Percentiles rank a stretch among this genome's conserved stretches.
Evolutionary conservation across 2,797 vertebrate genomes (phyloP).

Genomic region (Rhincodon typus): DNA sequence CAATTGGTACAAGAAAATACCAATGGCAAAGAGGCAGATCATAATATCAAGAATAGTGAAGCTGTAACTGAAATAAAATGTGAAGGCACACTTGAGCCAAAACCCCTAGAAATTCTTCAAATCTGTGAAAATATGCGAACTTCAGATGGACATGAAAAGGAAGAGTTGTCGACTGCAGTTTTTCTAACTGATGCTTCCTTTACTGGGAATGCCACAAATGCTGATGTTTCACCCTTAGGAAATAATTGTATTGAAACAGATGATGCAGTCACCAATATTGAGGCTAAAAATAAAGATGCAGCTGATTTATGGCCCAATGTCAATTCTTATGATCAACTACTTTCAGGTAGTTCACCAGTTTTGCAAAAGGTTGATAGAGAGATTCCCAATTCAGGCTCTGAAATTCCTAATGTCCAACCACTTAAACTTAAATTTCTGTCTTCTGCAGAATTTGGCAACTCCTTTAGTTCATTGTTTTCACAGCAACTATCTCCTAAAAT

Average conservation of each 20-base stretch:
- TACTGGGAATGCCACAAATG: not conserved
- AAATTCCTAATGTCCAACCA: conserved; percentile 58
- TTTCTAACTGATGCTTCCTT: too few relatives aligned
- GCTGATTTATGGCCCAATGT: not conserved
- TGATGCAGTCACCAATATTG: not conserved
- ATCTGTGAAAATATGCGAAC: not conserved
- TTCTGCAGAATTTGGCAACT: conserved; percentile 59
- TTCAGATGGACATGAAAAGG: not conserved
- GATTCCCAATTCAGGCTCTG: conserved; percentile 54
- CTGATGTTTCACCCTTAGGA: not conserved
- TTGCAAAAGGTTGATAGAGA: conserved; percentile 41
- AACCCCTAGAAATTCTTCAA: not conserved
- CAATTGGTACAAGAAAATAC: not conserved
- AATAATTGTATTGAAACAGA: not conserved
- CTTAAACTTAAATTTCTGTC: conserved; percentile 69
- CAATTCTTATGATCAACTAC: not conserved
- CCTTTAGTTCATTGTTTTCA: conserved; percentile 76
- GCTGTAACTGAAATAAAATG: not conserved
- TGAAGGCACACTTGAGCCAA: not conserved
- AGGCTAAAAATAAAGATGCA: not conserved
- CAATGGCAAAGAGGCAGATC: not conserved
- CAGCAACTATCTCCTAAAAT: conserved; percentile 51
- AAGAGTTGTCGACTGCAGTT: not conserved
- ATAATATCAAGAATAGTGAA: not conserved
- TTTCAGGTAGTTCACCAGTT: not conserved